A percentile compares a stretch with the other conserved stretches of the same genome.
These are phyloP conservation scores for Exocentrus adspersus DNA, from an alignment of 2,888 invertebrate species.

Conservation along the genomic window DNA sequence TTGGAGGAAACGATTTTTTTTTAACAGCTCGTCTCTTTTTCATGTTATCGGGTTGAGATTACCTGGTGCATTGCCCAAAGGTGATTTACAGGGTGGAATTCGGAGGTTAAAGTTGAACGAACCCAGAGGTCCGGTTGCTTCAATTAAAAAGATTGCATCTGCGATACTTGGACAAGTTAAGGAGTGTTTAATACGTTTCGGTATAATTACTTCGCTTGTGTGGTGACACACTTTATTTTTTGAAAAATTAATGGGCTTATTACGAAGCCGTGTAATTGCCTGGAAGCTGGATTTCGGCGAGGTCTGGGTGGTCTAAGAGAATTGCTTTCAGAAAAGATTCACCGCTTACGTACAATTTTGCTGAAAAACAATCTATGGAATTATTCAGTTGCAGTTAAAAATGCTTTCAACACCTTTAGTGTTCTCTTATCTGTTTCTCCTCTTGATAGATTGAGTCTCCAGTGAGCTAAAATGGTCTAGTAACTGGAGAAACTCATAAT, in stretches of 20 bases:
- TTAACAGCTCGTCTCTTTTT: not conserved
- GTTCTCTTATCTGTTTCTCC: too few species aligned
- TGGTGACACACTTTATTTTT: not conserved
- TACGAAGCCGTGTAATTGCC: not conserved
- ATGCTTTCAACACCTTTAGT: too few species aligned
- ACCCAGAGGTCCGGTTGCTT: not conserved
- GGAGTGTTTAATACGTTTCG: not conserved
- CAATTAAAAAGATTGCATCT: constrained; percentile 8
- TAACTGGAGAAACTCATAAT: too few species aligned
- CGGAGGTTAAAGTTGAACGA: constrained; percentile 9
- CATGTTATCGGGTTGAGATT: not conserved
- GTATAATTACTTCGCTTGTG: not conserved
- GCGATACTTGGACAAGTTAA: not conserved
- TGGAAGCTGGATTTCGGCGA: not conserved
- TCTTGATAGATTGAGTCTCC: too few species aligned
- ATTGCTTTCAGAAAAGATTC: not conserved
- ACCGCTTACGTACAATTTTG: too few species aligned
- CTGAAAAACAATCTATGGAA: too few species aligned
- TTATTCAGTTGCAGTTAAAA: too few species aligned
- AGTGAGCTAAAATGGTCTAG: too few species aligned
- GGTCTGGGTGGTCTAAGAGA: not conserved
- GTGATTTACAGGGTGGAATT: constrained; percentile 8
- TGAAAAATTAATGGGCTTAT: not conserved
- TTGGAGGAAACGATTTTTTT: too few species aligned
- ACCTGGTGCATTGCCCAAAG: not conserved